Percentiles rank a stretch among this genome's conserved stretches.
Conservation (phyloP, 2,888 invertebrate species). For the Eupsilia transversa region DNA sequence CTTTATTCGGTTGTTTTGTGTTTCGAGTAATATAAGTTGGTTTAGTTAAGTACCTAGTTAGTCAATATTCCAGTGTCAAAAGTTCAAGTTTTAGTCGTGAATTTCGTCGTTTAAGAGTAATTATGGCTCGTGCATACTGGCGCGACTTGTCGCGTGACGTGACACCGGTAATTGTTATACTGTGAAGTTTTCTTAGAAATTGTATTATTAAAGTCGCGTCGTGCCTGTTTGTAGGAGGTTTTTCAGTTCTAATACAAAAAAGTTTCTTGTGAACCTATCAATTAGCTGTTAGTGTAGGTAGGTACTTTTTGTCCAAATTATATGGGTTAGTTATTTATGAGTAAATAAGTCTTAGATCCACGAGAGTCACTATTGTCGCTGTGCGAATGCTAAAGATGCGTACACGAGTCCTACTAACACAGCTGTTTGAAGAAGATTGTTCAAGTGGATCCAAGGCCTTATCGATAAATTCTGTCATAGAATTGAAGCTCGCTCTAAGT, state of each 20-base stretch:
- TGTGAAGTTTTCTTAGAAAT: no score
- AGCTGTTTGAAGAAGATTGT: conserved; percentile 28
- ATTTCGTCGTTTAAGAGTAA: no score
- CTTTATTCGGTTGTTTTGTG: neutral
- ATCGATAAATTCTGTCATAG: conserved; percentile 38
- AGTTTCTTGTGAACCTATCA: neutral
- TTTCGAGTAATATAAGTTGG: no score
- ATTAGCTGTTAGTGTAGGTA: neutral
- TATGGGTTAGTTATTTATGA: no score
- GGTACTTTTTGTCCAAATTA: neutral
- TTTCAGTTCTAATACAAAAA: no score
- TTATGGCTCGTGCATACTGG: no score
- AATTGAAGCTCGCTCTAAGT: conserved; percentile 23
- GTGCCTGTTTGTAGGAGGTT: no score
- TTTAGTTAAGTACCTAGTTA: neutral
- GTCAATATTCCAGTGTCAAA: neutral
- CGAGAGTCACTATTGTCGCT: neutral
- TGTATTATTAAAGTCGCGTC: no score
- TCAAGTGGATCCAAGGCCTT: conserved; percentile 37
- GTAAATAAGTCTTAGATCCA: neutral
- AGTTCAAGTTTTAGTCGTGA: neutral
- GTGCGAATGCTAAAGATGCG: neutral
- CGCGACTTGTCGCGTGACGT: no score
- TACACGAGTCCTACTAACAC: neutral
- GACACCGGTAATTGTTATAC: no score